These are phyloP conservation scores for Dione vanillae DNA, from an alignment of 2,888 invertebrate genomes.

Conservation along the genomic window DNA sequence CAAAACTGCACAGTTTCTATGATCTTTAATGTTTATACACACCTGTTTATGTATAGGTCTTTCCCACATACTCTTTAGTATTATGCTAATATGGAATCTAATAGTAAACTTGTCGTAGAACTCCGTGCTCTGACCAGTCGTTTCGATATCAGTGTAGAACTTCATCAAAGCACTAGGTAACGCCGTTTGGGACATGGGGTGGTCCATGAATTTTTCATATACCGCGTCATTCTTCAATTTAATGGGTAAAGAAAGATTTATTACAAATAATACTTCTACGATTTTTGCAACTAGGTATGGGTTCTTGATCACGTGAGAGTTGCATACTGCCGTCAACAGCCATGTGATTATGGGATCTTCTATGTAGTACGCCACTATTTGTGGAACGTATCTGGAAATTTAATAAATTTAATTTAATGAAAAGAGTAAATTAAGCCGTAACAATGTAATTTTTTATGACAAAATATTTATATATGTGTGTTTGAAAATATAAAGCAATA, in stretches of 20 bases:
- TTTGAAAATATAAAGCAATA: too few species aligned
- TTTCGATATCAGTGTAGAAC: slow-evolving; percentile 99
- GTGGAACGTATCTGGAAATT: slow-evolving; percentile 88
- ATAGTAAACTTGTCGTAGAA: slow-evolving; percentile 99
- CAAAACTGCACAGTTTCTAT: too few species aligned
- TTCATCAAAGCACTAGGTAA: slow-evolving; percentile 97
- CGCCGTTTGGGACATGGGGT: slow-evolving; percentile 88
- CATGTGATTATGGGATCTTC: slow-evolving; percentile 94
- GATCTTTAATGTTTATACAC: neutral
- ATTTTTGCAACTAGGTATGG: slow-evolving; percentile 98
- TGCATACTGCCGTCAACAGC: slow-evolving; percentile 95
- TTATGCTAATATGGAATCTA: slow-evolving; percentile 98
- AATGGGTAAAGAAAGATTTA: slow-evolving; percentile 87
- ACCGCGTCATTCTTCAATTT: slow-evolving; percentile 78
- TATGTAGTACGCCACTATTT: slow-evolving; percentile 89
- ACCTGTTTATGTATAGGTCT: slow-evolving; percentile 90
- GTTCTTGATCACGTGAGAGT: slow-evolving; percentile 95
- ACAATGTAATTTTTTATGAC: too few species aligned
- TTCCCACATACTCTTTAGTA: slow-evolving; percentile 98
- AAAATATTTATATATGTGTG: too few species aligned
- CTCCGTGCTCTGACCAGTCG: slow-evolving; percentile 98
- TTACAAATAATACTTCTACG: slow-evolving; percentile 94
- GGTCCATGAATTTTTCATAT: slow-evolving; percentile 92
- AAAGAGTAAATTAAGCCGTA: neutral
- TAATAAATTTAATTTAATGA: slow-evolving; percentile 6